Percentiles rank a stretch among this genome's conserved stretches.
phyloP scores from a whole-genome alignment of 2,797 vertebrate genomes.

The Neolamprologus multifasciatus region DNA sequence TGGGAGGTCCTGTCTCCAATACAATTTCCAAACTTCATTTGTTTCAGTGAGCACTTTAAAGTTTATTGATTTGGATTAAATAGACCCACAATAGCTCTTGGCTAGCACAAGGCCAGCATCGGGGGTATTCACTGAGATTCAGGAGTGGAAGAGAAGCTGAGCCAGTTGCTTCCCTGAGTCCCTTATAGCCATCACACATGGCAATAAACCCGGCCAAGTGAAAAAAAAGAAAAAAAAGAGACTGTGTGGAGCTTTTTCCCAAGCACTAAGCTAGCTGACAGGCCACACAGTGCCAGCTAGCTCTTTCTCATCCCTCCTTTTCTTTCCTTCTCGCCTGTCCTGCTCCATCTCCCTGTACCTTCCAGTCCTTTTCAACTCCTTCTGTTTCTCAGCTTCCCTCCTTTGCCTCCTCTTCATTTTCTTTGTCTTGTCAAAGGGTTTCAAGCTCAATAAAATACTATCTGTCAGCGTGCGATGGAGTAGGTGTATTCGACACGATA shows the following conservation, averaged over 20 bases:
- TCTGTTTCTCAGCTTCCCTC: background rate
- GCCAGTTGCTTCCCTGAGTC: slow-evolving; percentile 32
- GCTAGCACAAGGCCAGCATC: slow-evolving; percentile 18
- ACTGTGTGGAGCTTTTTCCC: slow-evolving; percentile 23
- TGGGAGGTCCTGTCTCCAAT: slow-evolving; percentile 17
- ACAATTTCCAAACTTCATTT: slow-evolving; percentile 42
- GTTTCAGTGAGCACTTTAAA: slow-evolving; percentile 50
- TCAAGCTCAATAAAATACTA: slow-evolving; percentile 41
- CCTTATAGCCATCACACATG: slow-evolving; percentile 34
- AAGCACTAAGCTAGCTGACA: slow-evolving; percentile 31
- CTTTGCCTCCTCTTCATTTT: slow-evolving; percentile 16
- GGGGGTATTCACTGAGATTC: slow-evolving; percentile 27
- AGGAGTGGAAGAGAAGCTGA: slow-evolving; percentile 28
- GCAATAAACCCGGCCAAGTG: slow-evolving; percentile 39
- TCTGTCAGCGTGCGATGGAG: slow-evolving; percentile 25
- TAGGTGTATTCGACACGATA: slow-evolving; percentile 40
- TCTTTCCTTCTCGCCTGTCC: background rate
- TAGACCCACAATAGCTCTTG: slow-evolving; percentile 38
- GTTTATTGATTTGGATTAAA: slow-evolving; percentile 59
- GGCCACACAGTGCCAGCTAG: slow-evolving; percentile 1
- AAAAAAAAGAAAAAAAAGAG: background rate
- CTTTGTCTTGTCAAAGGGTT: slow-evolving; percentile 42
- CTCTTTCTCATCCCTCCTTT: background rate
- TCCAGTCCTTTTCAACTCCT: slow-evolving; percentile 20
- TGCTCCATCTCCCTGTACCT: slow-evolving; percentile 2